These are phyloP conservation scores for Apolygus lucorum DNA, from an alignment of 1,140 invertebrate genomes.

Conservation along the genomic window DNA sequence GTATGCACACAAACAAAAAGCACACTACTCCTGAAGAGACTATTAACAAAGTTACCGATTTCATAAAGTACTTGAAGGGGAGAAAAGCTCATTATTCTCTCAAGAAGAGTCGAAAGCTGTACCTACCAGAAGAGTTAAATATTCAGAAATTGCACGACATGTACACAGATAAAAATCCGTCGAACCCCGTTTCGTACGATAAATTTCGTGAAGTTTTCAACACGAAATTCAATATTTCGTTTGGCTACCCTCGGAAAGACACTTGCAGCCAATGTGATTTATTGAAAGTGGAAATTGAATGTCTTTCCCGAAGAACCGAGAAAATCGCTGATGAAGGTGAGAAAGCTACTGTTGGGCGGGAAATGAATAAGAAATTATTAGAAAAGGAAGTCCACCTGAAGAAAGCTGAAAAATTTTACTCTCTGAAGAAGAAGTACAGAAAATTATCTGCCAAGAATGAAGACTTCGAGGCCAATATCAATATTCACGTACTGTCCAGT, in stretches of 20 bases:
- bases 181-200: slow-evolving; percentile 19
- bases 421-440: background rate
- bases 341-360: background rate
- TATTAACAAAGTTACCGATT: background rate
- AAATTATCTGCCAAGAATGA: background rate
- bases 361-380: background rate
- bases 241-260: slow-evolving; percentile 28
- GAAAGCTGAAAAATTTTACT: background rate
- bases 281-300: background rate
- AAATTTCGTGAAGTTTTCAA: background rate
- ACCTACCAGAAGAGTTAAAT: background rate
- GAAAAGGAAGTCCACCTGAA: background rate
- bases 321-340: background rate
- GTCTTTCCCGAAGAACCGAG: too few relatives aligned
- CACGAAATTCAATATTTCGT: slow-evolving; percentile 21
- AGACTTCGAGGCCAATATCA: background rate
- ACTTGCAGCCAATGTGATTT: slow-evolving; percentile 20
- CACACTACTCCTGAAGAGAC: background rate
- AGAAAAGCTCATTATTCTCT: background rate
- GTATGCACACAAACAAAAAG: background rate
- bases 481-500: background rate
- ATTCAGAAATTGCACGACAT: background rate
- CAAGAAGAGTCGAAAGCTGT: background rate
- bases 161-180: slow-evolving; percentile 16
- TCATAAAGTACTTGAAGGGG: background rate